Evolutionary conservation across 2,797 vertebrate species (phyloP), one percentile per base, ranked within the genome.

Genomic region (Paratrypauchen microcephalus): DNA sequence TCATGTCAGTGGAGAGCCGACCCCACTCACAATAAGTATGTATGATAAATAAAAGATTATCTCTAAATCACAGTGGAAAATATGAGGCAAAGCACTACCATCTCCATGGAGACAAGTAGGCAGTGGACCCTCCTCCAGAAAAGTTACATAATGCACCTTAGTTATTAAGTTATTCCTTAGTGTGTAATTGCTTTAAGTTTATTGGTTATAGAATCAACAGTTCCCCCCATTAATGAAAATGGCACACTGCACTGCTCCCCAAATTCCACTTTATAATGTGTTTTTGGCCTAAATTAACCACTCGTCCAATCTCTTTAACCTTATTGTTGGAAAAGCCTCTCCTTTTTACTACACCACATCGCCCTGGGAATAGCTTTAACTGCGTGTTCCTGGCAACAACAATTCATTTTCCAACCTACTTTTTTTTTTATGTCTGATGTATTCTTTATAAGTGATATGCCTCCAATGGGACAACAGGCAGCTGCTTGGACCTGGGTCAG

Each of bases 381-480:
- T 71, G 70, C 57, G 65, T 69, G 65, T 65, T 75, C 55, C 76
- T 84, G 81, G 83, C 78, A 86, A 66, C 68, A 24, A 16, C 52
- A 8, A 48, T 50, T 41, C 62, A 69, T 66, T 65, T 70, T 68
- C 75, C 76, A 77, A 62, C 66, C 69, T 69, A 68, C 71, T 82
- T 83, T 82, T 32, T 66, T 61, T 52, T 73, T 68, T 0, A 8
- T 28, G 72, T 79, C 62, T 76, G 63, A 83, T 80, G 67, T 75
- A 68, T 76, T 78, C 72, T 86, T 88, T 85, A 77, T 78, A 73
- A 75, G 41, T 66, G 63, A 79, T 81, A 74, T 7, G 45, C 74
- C 68, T 79, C 78, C 72, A 81, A 54, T 39, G 56, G 72, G 79
- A 71, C 23, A 50, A 72, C 69, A 48, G 66, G 69, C 75, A 78